Percentiles rank a stretch among this genome's conserved stretches.
These are phyloP conservation scores for Gasterosteus nipponicus DNA, from an alignment of 2,113 vertebrate genomes.

Conservation along the genomic window DNA sequence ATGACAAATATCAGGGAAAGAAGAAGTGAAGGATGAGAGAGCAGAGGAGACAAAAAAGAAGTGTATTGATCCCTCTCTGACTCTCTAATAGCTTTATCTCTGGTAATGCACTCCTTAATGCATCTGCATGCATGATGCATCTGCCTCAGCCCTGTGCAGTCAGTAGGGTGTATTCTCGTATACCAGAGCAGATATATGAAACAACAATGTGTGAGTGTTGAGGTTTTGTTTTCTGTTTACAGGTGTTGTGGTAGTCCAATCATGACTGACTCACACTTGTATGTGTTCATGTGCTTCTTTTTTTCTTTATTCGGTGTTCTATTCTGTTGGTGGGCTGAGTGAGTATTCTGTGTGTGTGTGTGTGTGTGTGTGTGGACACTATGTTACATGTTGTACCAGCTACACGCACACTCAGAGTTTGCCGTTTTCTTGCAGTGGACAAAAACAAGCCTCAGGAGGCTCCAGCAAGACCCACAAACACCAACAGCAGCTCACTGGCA, in stretches of 20 bases:
- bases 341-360: constrained; percentile 12
- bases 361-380: constrained; percentile 7
- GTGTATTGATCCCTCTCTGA: constrained; percentile 5
- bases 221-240: background rate
- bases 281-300: background rate
- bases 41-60: constrained; percentile 3
- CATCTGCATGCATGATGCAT: constrained; percentile 73
- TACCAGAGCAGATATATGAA: constrained; percentile 7
- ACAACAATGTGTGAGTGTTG: background rate
- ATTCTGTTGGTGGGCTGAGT: constrained; percentile 8
- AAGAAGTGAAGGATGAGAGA: background rate
- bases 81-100: constrained; percentile 45
- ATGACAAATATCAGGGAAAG: background rate
- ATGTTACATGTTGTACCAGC: constrained; percentile 60
- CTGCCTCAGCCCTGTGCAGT: constrained; percentile 26
- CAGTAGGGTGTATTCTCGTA: constrained; percentile 54
- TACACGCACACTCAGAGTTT: constrained; percentile 32
- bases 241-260: background rate
- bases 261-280: background rate
- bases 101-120: constrained; percentile 63
- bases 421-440: constrained; percentile 69
- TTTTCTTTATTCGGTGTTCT: background rate
- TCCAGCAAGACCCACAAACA: constrained; percentile 6
- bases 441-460: constrained; percentile 68
- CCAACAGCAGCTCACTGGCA: constrained; percentile 1